phyloP scores from a whole-genome alignment of 2,888 invertebrate genomes.

The Napeogenes inachia region DNA sequence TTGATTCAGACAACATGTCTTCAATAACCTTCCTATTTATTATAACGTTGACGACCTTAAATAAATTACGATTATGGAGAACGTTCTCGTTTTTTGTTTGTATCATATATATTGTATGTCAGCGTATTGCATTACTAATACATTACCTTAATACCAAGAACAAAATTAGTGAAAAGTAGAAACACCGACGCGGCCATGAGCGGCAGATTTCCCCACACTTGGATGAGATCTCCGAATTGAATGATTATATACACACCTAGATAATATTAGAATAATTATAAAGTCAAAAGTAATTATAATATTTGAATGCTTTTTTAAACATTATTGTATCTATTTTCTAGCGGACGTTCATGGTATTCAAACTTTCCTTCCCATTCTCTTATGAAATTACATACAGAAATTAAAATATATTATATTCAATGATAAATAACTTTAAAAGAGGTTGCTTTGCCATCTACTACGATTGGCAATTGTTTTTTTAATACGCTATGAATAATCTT shows the following conservation, averaged over 20 bases:
- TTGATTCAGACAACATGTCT: constrained; percentile 41
- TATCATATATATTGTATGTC: not conserved
- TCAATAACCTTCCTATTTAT: constrained; percentile 38
- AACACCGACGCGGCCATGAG: constrained; percentile 57
- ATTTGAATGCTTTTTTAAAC: too few relatives aligned
- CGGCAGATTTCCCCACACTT: constrained; percentile 57
- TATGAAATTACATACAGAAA: too few relatives aligned
- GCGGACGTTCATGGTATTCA: too few relatives aligned
- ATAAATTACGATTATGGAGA: constrained; percentile 22
- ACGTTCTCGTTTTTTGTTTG: not conserved
- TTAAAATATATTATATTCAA: too few relatives aligned
- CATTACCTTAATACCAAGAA: constrained; percentile 42
- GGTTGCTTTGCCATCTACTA: too few relatives aligned
- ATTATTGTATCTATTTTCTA: too few relatives aligned
- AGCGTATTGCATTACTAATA: constrained; percentile 6
- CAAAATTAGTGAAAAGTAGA: constrained; percentile 54
- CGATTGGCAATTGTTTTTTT: too few relatives aligned
- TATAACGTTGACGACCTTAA: constrained; percentile 46
- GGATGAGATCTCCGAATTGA: constrained; percentile 57
- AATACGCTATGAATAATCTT: constrained; percentile 9
- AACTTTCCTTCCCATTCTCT: too few relatives aligned
- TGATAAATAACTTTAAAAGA: too few relatives aligned
- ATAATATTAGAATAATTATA: too few relatives aligned
- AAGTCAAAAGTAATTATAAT: too few relatives aligned
- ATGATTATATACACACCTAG: constrained; percentile 52